Evolutionary conservation across 2,113 vertebrate genomes (phyloP).

Genomic region (Chamaea fasciata): DNA sequence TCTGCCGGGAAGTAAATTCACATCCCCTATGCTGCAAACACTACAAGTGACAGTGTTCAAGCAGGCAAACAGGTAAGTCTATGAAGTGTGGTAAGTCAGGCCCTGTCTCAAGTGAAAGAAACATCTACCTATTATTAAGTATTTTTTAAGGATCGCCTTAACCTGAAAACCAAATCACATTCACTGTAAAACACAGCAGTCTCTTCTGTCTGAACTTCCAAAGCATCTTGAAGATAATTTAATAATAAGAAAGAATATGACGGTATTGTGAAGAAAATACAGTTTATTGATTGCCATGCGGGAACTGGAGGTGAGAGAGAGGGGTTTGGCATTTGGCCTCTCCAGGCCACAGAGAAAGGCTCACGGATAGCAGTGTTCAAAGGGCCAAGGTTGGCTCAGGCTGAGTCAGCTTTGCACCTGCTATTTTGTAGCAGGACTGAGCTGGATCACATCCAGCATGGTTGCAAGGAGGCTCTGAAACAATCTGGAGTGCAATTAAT

Average conservation of each 20-base stretch:
- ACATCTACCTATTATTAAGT: neutral
- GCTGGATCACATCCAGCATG: neutral
- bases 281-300: neutral
- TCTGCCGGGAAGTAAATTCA: neutral
- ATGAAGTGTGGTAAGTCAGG: neutral
- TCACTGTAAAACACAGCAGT: neutral
- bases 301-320: neutral
- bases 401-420: neutral
- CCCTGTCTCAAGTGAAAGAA: neutral
- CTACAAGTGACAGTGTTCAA: neutral
- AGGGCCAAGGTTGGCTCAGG: rapidly evolving
- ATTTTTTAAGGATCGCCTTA: neutral
- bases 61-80: neutral
- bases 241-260: neutral
- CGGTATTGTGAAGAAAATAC: neutral
- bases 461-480: neutral
- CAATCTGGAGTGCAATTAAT: neutral
- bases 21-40: neutral
- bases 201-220: neutral
- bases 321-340: neutral
- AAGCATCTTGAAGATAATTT: neutral
- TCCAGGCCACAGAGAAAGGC: neutral
- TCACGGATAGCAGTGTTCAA: rapidly evolving
- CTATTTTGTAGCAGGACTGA: neutral
- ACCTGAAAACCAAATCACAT: neutral